phyloP scores from a whole-genome alignment of 2,113 vertebrate species.

The Saguinus imperator region DNA sequence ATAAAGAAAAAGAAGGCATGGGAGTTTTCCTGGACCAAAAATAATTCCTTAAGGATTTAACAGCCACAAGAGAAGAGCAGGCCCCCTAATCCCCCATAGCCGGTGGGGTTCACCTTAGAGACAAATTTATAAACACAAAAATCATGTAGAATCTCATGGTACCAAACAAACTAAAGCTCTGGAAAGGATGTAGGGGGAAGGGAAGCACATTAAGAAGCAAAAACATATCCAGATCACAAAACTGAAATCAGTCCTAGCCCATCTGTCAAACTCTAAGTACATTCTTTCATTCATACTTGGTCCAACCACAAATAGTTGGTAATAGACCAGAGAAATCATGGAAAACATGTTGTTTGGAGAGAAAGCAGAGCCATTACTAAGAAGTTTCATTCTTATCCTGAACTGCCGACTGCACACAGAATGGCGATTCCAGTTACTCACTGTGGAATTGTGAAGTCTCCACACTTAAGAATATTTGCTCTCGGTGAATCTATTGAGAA shows the following conservation, averaged over 20 bases:
- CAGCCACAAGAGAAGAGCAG: neutral
- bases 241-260: neutral
- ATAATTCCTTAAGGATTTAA: neutral
- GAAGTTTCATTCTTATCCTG: neutral
- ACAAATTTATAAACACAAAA: neutral
- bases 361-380: neutral
- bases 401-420: neutral
- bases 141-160: neutral
- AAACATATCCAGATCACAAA: neutral
- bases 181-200: neutral
- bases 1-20: neutral
- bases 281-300: conserved; percentile 53
- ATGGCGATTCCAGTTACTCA: neutral
- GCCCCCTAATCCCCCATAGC: neutral
- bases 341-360: conserved; percentile 1
- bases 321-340: conserved; percentile 14
- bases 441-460: neutral
- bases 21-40: neutral
- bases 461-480: neutral
- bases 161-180: neutral
- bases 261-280: neutral
- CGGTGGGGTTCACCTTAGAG: neutral
- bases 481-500: neutral
- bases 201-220: neutral
- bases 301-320: conserved; percentile 36